Evolutionary conservation across 1,140 invertebrate genomes (phyloP).

Genomic region (Pogonus chalceus): DNA sequence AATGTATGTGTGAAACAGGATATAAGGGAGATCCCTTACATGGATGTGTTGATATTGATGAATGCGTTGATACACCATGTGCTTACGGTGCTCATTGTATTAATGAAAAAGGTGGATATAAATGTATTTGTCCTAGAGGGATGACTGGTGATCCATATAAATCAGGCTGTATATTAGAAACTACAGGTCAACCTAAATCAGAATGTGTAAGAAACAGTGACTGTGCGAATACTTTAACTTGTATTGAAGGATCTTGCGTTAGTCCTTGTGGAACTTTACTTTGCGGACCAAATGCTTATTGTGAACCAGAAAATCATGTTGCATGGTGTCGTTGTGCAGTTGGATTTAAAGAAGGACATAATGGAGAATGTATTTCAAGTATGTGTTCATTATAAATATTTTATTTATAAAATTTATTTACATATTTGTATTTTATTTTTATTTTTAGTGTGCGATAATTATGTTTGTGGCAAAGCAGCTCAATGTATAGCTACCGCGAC

Average conservation of each 20-base stretch:
- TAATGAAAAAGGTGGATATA: conserved; percentile 73
- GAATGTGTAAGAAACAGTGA: conserved; percentile 63
- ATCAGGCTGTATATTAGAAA: conserved; percentile 47
- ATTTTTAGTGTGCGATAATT: conserved; percentile 61
- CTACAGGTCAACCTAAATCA: conserved; percentile 33
- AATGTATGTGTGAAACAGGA: conserved; percentile 75
- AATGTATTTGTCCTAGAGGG: conserved; percentile 73
- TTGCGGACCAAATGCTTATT: conserved; percentile 76
- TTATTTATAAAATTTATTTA: conserved; percentile 13
- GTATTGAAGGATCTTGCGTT: conserved; percentile 62
- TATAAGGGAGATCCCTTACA: conserved; percentile 73
- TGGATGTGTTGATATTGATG: conserved; percentile 76
- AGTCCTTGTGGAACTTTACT: conserved; percentile 70
- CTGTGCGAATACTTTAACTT: conserved; percentile 69
- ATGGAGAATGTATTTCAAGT: conserved; percentile 72
- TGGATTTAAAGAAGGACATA: conserved; percentile 64
- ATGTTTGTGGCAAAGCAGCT: conserved; percentile 70
- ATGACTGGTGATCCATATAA: conserved; percentile 76
- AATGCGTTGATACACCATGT: conserved; percentile 68
- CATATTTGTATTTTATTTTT: conserved; percentile 17
- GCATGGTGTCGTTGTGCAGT: conserved; percentile 78
- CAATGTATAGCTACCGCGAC: conserved; percentile 76
- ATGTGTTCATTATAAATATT: conserved; percentile 18
- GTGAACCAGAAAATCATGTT: conserved; percentile 78
- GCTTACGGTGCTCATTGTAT: conserved; percentile 77